Conservation (phyloP, 2,888 invertebrate species). For the Heliconius hortense region DNA sequence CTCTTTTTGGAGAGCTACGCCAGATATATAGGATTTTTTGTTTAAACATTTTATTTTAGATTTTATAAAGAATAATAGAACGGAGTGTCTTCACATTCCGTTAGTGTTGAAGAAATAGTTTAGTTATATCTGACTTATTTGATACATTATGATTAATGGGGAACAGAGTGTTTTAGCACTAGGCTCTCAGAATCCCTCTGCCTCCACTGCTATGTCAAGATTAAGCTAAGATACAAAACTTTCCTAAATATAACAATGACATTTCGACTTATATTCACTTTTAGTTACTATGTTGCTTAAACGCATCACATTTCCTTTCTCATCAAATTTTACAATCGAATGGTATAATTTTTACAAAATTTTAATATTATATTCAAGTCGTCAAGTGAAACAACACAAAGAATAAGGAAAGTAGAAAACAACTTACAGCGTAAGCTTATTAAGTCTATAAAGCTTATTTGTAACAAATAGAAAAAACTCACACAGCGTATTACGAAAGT, state of each 20-base stretch:
- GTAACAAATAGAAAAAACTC: slow-evolving; percentile 13
- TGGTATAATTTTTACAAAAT: neutral
- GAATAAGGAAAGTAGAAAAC: slow-evolving; percentile 8
- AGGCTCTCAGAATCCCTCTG: neutral
- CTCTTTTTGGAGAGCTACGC: slow-evolving; percentile 10
- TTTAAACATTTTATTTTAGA: neutral
- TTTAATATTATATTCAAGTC: neutral
- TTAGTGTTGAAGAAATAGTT: too few species aligned
- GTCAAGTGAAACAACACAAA: neutral
- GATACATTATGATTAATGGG: neutral
- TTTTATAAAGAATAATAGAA: too few species aligned
- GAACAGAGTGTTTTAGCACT: neutral
- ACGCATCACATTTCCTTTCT: too few species aligned
- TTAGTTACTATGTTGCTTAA: too few species aligned
- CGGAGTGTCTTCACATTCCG: too few species aligned
- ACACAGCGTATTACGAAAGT: slow-evolving; percentile 3
- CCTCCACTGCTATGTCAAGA: too few species aligned
- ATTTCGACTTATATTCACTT: too few species aligned
- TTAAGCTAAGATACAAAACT: too few species aligned
- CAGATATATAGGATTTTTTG: neutral
- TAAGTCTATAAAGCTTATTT: slow-evolving; percentile 15
- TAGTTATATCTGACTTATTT: too few species aligned
- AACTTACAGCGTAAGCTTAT: slow-evolving; percentile 11
- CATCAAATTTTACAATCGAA: too few species aligned
- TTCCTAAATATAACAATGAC: too few species aligned